These are phyloP conservation scores for Anoura caudifer DNA, from an alignment of 2,113 vertebrate species.

Conservation along the genomic window DNA sequence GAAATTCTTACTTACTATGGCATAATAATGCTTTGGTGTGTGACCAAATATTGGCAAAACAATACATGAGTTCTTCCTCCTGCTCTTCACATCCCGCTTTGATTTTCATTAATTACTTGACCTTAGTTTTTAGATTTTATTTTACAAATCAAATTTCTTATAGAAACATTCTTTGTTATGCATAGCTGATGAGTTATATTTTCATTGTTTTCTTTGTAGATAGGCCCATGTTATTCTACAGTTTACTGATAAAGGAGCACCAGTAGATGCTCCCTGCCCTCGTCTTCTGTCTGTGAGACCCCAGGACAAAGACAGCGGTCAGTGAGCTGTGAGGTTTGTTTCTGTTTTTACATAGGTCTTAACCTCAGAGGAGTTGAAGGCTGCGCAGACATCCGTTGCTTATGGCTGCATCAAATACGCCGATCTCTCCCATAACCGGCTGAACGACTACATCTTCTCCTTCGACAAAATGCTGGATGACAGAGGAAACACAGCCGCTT, in stretches of 20 bases:
- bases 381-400: slow-evolving; percentile 91
- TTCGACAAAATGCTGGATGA: slow-evolving; percentile 99
- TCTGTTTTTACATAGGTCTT: slow-evolving; percentile 76
- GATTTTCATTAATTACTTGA: not conserved
- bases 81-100: not conserved
- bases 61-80: not conserved
- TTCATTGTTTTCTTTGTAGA: not conserved
- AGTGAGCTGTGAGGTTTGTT: not conserved
- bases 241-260: not conserved
- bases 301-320: not conserved
- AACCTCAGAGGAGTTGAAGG: slow-evolving; percentile 88
- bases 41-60: not conserved
- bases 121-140: not conserved
- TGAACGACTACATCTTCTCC: slow-evolving; percentile 98
- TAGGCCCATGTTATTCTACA: not conserved
- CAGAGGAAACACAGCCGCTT: slow-evolving; percentile 96
- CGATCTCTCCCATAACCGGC: slow-evolving; percentile 96
- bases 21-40: not conserved
- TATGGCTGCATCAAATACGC: slow-evolving; percentile 98
- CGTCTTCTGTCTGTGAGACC: not conserved
- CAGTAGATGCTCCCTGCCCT: not conserved
- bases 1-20: not conserved
- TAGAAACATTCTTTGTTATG: not conserved
- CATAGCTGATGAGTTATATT: not conserved
- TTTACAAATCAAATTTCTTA: not conserved